phyloP scores from a whole-genome alignment of 1,140 invertebrate species.

The Temnothorax nylanderi region DNA sequence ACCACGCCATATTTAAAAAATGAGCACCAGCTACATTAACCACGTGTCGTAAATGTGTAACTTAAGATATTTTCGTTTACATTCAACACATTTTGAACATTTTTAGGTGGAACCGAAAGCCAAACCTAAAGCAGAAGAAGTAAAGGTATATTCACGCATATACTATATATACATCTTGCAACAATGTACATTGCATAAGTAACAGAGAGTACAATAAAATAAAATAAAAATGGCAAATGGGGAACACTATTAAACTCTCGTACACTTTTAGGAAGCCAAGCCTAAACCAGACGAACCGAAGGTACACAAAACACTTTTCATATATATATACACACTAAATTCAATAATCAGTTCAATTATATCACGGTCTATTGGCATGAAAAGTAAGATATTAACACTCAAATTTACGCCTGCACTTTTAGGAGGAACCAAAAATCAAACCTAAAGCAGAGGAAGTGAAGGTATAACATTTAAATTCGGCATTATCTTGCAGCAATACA shows the following conservation, averaged over 20 bases:
- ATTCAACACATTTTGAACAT: slow-evolving; percentile 22
- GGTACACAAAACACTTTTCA: slow-evolving; percentile 67
- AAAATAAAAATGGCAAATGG: background rate
- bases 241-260: slow-evolving; percentile 30
- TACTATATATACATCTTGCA: background rate
- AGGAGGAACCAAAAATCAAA: slow-evolving; percentile 65
- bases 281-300: slow-evolving; percentile 72
- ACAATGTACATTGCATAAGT: slow-evolving; percentile 1
- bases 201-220: background rate
- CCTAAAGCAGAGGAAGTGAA: slow-evolving; percentile 67
- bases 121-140: slow-evolving; percentile 56
- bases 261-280: slow-evolving; percentile 71
- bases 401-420: slow-evolving; percentile 51
- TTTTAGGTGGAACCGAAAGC: slow-evolving; percentile 70
- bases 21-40: slow-evolving; percentile 17
- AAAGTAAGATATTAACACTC: slow-evolving; percentile 7
- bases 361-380: background rate
- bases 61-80: slow-evolving; percentile 11
- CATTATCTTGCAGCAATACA: background rate
- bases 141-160: slow-evolving; percentile 70
- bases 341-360: background rate
- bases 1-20: background rate
- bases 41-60: background rate
- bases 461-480: slow-evolving; percentile 61
- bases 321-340: background rate